Evolutionary conservation across 1,140 invertebrate species (phyloP).

Genomic region (Euschistus heros): DNA sequence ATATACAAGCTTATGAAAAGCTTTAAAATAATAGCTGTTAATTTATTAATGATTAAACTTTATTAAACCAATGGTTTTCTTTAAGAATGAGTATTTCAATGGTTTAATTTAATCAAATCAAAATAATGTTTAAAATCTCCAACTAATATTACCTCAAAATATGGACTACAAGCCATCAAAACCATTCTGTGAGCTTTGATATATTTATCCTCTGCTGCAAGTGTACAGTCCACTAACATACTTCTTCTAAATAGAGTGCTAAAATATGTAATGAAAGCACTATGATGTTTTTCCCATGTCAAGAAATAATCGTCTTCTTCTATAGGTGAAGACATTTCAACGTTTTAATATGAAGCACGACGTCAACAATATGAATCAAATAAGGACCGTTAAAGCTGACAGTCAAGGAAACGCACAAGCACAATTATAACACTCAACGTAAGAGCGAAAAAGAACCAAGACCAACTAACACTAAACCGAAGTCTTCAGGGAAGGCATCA

Average conservation of each 20-base stretch:
- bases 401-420: not conserved
- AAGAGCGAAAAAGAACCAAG: too few relatives aligned
- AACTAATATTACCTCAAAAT: constrained; percentile 38
- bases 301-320: constrained; percentile 42
- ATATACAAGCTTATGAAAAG: not conserved
- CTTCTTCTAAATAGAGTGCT: constrained; percentile 41
- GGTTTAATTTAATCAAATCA: too few relatives aligned
- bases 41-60: not conserved
- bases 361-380: not conserved
- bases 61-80: not conserved
- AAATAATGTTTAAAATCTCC: too few relatives aligned
- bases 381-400: not conserved
- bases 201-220: constrained; percentile 43
- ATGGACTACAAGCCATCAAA: constrained; percentile 44
- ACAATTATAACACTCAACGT: too few relatives aligned
- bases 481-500: too few relatives aligned
- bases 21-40: not conserved
- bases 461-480: too few relatives aligned
- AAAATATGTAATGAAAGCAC: constrained; percentile 43
- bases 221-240: constrained; percentile 44
- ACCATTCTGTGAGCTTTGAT: constrained; percentile 46
- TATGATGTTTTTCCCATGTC: constrained; percentile 47
- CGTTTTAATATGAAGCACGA: not conserved
- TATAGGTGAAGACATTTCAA: not conserved
- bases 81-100: not conserved